Conservation (phyloP, 2,113 vertebrate genomes). For the Paradisaea rubra region DNA sequence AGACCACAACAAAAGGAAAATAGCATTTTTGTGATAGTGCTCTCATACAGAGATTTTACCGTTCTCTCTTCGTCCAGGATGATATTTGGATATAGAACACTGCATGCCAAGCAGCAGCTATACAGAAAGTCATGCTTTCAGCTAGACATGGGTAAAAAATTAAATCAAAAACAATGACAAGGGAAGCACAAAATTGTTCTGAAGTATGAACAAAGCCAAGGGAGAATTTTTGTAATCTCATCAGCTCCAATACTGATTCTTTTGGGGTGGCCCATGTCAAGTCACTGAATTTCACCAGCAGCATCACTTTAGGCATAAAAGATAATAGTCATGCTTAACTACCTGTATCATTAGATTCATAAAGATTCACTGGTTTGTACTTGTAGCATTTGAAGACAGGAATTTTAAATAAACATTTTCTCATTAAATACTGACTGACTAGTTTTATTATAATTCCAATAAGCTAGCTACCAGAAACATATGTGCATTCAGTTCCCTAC, state of each 20-base stretch:
- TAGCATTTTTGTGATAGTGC: not conserved
- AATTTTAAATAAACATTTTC: not conserved
- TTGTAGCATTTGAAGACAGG: not conserved
- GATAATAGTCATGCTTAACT: not conserved
- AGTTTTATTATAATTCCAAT: not conserved
- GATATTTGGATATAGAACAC: not conserved
- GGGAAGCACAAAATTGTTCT: not conserved
- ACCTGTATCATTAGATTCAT: not conserved
- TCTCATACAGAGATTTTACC: not conserved
- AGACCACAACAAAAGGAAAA: not conserved
- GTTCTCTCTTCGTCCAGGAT: not conserved
- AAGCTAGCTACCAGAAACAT: not conserved
- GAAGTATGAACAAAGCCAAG: not conserved
- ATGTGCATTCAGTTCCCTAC: not conserved
- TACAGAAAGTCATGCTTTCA: not conserved
- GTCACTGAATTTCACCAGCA: not conserved
- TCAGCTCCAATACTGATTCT: not conserved
- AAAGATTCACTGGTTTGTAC: not conserved
- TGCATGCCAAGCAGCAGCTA: not conserved
- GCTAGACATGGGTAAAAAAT: not conserved
- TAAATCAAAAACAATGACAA: not conserved
- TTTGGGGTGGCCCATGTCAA: not conserved
- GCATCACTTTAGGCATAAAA: not conserved
- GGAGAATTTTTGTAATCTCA: not conserved
- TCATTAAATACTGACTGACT: not conserved